Conservation (phyloP, 2,797 vertebrate species). For the Rousettus madagascariensis region DNA sequence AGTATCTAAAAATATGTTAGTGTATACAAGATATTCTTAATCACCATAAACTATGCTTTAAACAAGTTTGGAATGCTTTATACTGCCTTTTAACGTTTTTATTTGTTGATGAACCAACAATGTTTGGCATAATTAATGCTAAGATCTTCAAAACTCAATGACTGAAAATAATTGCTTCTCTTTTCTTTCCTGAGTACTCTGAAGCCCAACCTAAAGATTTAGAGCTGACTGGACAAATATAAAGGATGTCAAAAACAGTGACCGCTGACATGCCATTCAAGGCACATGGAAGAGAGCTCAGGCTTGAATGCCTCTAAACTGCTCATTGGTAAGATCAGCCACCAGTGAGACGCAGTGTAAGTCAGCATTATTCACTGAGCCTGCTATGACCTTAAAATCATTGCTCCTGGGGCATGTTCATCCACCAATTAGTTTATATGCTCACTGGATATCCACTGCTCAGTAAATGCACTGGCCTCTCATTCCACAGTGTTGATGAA, state of each 20-base stretch:
- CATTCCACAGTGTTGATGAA: slow-evolving; percentile 91
- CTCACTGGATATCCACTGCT: slow-evolving; percentile 87
- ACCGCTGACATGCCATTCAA: slow-evolving; percentile 91
- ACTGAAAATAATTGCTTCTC: slow-evolving; percentile 94
- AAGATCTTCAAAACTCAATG: slow-evolving; percentile 90
- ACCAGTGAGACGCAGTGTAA: slow-evolving; percentile 89
- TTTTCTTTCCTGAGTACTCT: slow-evolving; percentile 89
- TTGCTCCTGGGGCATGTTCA: slow-evolving; percentile 90
- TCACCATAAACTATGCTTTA: slow-evolving; percentile 67
- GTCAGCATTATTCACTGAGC: slow-evolving; percentile 93
- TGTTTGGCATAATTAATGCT: slow-evolving; percentile 93
- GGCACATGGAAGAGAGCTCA: slow-evolving; percentile 88
- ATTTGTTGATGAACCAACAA: slow-evolving; percentile 89
- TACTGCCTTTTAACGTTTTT: slow-evolving; percentile 82
- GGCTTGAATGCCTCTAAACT: slow-evolving; percentile 90
- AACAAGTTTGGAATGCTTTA: slow-evolving; percentile 67
- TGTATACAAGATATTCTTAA: slow-evolving; percentile 72
- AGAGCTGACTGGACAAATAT: slow-evolving; percentile 95
- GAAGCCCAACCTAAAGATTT: slow-evolving; percentile 92
- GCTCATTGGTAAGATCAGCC: slow-evolving; percentile 92
- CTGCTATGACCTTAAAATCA: slow-evolving; percentile 92
- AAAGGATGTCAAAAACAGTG: slow-evolving; percentile 93
- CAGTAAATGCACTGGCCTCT: slow-evolving; percentile 86
- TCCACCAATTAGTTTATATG: slow-evolving; percentile 90
- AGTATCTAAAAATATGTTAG: slow-evolving; percentile 59